These are phyloP conservation scores for Hemichromis elongatus DNA, from an alignment of 2,113 vertebrate genomes.

Conservation along the genomic window DNA sequence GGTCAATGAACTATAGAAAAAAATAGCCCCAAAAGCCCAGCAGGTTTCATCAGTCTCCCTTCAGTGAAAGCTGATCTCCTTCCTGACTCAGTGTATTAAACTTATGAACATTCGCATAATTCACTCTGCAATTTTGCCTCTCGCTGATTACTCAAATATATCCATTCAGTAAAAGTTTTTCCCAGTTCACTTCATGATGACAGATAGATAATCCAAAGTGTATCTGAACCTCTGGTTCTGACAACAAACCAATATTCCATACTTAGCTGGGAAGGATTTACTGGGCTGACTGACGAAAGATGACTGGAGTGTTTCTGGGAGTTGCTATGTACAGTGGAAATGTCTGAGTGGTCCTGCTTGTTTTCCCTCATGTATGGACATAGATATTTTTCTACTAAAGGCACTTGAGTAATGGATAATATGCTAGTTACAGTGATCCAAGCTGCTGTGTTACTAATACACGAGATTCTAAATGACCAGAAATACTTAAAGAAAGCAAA, in stretches of 20 bases:
- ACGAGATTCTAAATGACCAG: not conserved
- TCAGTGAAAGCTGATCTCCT: not conserved
- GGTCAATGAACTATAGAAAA: slow-evolving; percentile 18
- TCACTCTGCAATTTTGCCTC: not conserved
- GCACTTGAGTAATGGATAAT: not conserved
- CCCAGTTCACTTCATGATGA: slow-evolving; percentile 1
- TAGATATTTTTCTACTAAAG: not conserved
- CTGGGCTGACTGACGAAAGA: not conserved
- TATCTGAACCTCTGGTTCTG: not conserved
- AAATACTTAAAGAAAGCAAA: not conserved
- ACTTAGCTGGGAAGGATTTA: not conserved
- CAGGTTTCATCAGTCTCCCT: slow-evolving; percentile 7
- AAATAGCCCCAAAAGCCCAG: not conserved
- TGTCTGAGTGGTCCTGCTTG: not conserved
- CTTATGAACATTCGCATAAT: not conserved
- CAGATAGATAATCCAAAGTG: not conserved
- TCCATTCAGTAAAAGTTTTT: not conserved
- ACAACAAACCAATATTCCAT: not conserved
- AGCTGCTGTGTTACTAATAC: not conserved
- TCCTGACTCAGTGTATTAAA: not conserved
- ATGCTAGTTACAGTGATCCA: not conserved
- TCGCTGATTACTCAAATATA: not conserved
- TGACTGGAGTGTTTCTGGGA: not conserved
- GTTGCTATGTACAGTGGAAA: not conserved
- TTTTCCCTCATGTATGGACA: not conserved